A percentile compares a stretch with the other conserved stretches of the same genome.
Evolutionary conservation across 64 coral and sea anemone genomes (phyloP).

Genomic region (Dendrophyllia cribrosa): DNA sequence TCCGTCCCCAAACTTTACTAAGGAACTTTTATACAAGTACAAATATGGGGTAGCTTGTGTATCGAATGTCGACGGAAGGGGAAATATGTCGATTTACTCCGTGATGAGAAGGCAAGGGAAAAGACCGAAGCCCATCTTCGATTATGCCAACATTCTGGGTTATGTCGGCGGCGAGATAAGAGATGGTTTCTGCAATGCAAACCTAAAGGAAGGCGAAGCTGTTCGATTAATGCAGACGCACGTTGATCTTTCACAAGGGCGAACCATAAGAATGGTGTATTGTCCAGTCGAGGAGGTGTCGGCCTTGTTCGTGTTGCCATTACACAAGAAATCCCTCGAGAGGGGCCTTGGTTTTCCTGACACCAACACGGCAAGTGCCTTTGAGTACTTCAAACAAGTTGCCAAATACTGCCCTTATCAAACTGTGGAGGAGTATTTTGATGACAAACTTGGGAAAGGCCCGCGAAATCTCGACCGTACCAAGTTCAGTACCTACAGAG

Average conservation of each 20-base stretch:
- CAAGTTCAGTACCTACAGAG: conserved; percentile 5
- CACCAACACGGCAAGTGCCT: conserved; percentile 9
- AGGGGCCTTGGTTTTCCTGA: conserved; percentile 43
- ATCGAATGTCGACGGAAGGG: conserved; percentile 55
- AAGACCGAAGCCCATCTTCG: conserved; percentile 32
- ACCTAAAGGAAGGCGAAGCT: conserved; percentile 58
- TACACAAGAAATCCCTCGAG: conserved; percentile 13
- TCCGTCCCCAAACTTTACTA: conserved; percentile 6
- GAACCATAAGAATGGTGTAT: conserved; percentile 42
- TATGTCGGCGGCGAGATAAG: conserved; percentile 54
- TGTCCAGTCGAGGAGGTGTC: conserved; percentile 58
- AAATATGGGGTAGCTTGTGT: conserved; percentile 46
- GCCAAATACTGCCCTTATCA: conserved; percentile 28
- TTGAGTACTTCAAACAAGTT: conserved; percentile 40
- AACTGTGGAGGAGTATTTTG: conserved; percentile 15
- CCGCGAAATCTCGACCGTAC: not conserved
- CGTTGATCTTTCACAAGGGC: conserved; percentile 15
- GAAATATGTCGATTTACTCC: conserved; percentile 53
- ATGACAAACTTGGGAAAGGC: conserved; percentile 14
- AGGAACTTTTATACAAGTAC: conserved; percentile 37
- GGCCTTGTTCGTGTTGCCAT: conserved; percentile 34
- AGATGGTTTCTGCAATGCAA: conserved; percentile 50
- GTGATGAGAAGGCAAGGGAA: conserved; percentile 37
- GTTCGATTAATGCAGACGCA: conserved; percentile 66
- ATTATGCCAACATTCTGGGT: conserved; percentile 53